Evolutionary conservation across 2,797 vertebrate genomes (phyloP).

Genomic region (Urosaurus nigricauda): DNA sequence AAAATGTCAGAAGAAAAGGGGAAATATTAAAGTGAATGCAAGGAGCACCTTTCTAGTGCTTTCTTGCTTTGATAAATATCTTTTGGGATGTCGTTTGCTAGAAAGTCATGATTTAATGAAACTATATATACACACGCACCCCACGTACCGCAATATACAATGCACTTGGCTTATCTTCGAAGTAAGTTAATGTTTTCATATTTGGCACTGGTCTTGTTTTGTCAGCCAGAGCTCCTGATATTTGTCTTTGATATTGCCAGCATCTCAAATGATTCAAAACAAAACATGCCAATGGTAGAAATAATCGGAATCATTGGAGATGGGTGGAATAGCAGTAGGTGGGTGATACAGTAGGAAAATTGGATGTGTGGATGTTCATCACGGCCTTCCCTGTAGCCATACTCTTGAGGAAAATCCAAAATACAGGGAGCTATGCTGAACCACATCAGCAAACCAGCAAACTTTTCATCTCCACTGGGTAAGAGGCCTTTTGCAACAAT

Average conservation of each 20-base stretch:
- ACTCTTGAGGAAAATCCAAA: no score
- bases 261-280: conserved; percentile 73
- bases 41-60: conserved; percentile 80
- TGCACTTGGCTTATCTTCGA: conserved; percentile 75
- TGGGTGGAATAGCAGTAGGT: not conserved
- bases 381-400: no score
- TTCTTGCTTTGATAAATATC: conserved; percentile 87
- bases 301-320: conserved; percentile 41
- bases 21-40: conserved; percentile 83
- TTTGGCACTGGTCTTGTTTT: conserved; percentile 77
- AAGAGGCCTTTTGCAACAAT: no score
- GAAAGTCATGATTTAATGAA: conserved; percentile 82
- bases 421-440: no score
- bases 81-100: conserved; percentile 85
- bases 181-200: conserved; percentile 79
- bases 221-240: conserved; percentile 76
- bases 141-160: conserved; percentile 69
- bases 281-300: conserved; percentile 70
- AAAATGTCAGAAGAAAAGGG: conserved; percentile 83
- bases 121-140: conserved; percentile 31
- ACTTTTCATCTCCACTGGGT: no score
- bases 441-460: no score
- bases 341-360: no score
- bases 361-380: no score
- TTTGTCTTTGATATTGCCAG: conserved; percentile 73